phyloP scores from a whole-genome alignment of 2,797 vertebrate genomes.

The Etheostoma perlongum region DNA sequence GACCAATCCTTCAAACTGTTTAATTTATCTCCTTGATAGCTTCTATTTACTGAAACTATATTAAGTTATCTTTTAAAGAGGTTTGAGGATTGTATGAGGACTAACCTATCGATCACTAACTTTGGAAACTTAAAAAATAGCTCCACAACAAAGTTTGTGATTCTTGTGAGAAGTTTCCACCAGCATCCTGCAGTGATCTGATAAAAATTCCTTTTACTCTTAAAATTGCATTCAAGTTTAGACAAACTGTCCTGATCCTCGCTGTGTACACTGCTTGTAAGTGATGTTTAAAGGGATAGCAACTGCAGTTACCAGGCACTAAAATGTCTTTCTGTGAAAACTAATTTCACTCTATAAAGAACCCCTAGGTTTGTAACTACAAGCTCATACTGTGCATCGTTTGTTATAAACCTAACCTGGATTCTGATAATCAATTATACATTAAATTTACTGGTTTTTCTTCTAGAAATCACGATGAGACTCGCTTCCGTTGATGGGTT shows the following conservation, averaged over 20 bases:
- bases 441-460: slow-evolving; percentile 28
- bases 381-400: slow-evolving; percentile 2
- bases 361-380: not conserved
- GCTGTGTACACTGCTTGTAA: slow-evolving; percentile 4
- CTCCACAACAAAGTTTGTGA: not conserved
- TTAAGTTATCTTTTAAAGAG: not conserved
- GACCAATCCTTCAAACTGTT: not conserved
- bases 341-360: slow-evolving; percentile 23
- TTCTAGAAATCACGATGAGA: slow-evolving; percentile 10
- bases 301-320: slow-evolving; percentile 32
- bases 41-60: not conserved
- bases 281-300: slow-evolving; percentile 36
- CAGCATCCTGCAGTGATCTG: slow-evolving; percentile 11
- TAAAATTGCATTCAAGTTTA: slow-evolving; percentile 13
- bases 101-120: not conserved
- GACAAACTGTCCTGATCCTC: slow-evolving; percentile 19
- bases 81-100: not conserved
- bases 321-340: slow-evolving; percentile 7
- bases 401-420: not conserved
- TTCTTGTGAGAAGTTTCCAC: not conserved
- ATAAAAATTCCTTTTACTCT: slow-evolving; percentile 13
- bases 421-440: slow-evolving; percentile 26
- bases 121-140: not conserved
- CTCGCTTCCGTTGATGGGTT: slow-evolving; percentile 29
- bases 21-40: not conserved